Evolutionary conservation across 2,888 invertebrate genomes (phyloP), one percentile per base, ranked within the genome.

Genomic region (Plemyria rubiginata): DNA sequence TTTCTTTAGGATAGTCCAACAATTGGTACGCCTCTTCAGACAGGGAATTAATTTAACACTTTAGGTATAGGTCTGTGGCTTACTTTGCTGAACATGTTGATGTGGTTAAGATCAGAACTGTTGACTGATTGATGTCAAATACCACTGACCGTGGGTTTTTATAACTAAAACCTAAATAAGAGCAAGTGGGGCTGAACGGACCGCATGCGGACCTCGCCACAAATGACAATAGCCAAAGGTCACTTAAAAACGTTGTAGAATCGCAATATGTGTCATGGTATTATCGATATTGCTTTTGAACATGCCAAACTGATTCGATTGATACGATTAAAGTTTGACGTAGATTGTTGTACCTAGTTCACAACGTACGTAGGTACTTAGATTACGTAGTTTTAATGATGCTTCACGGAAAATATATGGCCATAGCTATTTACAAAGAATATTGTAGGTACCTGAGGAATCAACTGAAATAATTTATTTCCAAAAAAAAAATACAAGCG

Each of bases 61-160:
- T 11, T 9, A 11, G 3, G 1, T 11, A 38, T 38, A 43, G 4
- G 6, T 43, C 4, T 13, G 15, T 50, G 1, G 9, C 89, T 88
- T 78, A 91, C 90, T 88, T 87, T 88, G 80, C 81, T 83, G 78
- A 89, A 87, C 90, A 91, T 91, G 80, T 84, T 83, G 66, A 55
- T 78, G 70, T 77, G 75, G 76, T 80, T 81, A 72, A 72, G 76
- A 79, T 79, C 71, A 74, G 73, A 70, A 78, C 74, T 77, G 70
- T 70, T 79, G 73, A 74, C 68, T 86, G 85, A 88, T 89, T 90
- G 88, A 86, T 87, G 80, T 81, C 77, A 77, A 80, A 75, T 74
- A 66, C 71, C 69, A 65, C 70, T 74, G 80, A 70, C 79, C 78
- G 76, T 73, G 74, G 77, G 81, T 88, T 90, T 91, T 90, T 92